phyloP scores from a whole-genome alignment of 2,888 invertebrate genomes.

The Notodonta ziczac region DNA sequence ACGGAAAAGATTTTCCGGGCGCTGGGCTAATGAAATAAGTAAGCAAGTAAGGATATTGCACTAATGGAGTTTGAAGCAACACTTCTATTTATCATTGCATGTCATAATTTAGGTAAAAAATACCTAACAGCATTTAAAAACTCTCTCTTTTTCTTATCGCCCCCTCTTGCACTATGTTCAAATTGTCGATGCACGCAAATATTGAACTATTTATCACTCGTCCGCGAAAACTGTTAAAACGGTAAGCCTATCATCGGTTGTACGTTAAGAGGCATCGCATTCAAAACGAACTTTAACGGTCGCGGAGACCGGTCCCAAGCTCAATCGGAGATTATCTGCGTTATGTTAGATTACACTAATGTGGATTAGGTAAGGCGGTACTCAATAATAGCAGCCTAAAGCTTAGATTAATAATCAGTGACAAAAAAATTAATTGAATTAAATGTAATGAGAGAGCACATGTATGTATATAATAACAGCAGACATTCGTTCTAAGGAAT shows the following conservation, averaged over 20 bases:
- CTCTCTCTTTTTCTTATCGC: background rate
- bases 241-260: slow-evolving; percentile 51
- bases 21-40: no score
- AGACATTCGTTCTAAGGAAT: no score
- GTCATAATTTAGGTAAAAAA: no score
- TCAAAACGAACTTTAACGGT: slow-evolving; percentile 70
- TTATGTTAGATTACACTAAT: slow-evolving; percentile 29
- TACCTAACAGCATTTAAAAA: background rate
- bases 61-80: no score
- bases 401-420: background rate
- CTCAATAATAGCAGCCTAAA: background rate
- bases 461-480: no score
- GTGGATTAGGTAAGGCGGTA: slow-evolving; percentile 23
- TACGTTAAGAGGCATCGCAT: slow-evolving; percentile 49
- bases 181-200: slow-evolving; percentile 41
- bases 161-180: slow-evolving; percentile 5
- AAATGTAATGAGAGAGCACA: no score
- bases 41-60: no score
- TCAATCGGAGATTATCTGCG: slow-evolving; percentile 40
- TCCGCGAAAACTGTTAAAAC: slow-evolving; percentile 57
- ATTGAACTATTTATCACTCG: slow-evolving; percentile 56
- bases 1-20: no score
- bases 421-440: no score
- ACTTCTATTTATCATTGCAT: no score
- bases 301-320: slow-evolving; percentile 56